Conservation (phyloP, 1,140 invertebrate species). For the Choristoneura fumiferana region DNA sequence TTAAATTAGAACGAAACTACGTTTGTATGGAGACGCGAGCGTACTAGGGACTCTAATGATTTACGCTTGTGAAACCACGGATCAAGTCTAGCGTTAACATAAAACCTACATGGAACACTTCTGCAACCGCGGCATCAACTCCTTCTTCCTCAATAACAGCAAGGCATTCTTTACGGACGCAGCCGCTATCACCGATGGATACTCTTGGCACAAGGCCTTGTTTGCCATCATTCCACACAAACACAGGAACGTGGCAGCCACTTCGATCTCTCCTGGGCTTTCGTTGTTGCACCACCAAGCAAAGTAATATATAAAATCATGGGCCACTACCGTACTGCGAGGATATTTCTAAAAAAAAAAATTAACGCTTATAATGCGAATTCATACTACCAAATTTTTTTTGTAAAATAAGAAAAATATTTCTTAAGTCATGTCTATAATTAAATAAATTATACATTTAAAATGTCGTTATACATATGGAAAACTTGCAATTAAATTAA, state of each 20-base stretch:
- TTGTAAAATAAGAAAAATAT: too few species aligned
- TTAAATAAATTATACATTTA: too few species aligned
- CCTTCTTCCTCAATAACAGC: constrained; percentile 36
- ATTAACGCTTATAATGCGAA: neutral
- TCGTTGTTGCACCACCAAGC: constrained; percentile 45
- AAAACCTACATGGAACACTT: constrained; percentile 28
- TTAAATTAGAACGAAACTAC: too few species aligned
- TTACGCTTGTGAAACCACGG: too few species aligned
- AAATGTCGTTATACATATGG: too few species aligned
- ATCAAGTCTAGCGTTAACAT: too few species aligned
- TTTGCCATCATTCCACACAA: constrained; percentile 48
- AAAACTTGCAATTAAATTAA: too few species aligned
- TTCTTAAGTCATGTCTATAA: too few species aligned
- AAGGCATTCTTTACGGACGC: constrained; percentile 52
- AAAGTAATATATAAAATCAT: constrained; percentile 55
- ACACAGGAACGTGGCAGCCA: constrained; percentile 51
- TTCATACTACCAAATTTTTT: too few species aligned
- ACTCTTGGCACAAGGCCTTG: constrained; percentile 37
- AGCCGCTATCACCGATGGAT: constrained; percentile 48
- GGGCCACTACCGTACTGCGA: constrained; percentile 42
- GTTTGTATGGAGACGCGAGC: too few species aligned
- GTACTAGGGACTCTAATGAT: too few species aligned
- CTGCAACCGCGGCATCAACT: constrained; percentile 32
- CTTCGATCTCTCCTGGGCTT: constrained; percentile 40
- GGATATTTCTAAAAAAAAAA: constrained; percentile 48